Evolutionary conservation across 2,797 vertebrate species (phyloP).

Genomic region (Mycteria americana): DNA sequence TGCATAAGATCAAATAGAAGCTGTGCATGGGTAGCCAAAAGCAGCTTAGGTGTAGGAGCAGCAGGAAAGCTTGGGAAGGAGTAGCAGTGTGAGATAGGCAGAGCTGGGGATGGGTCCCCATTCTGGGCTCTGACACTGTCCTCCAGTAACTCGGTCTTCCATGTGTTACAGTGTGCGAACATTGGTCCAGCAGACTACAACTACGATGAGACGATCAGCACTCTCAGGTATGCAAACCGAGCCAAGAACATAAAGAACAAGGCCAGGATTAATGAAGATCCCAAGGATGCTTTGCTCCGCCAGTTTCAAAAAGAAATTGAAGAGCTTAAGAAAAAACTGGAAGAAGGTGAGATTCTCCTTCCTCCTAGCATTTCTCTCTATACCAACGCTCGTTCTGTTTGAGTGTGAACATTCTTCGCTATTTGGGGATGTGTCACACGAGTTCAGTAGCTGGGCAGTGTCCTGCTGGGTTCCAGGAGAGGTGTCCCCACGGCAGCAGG

Average conservation of each 20-base stretch:
- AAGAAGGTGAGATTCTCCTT: slow-evolving; percentile 83
- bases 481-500: background rate
- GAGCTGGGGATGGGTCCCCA: background rate
- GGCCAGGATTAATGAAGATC: slow-evolving; percentile 98
- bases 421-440: fast-evolving
- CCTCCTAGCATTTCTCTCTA: background rate
- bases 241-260: slow-evolving; percentile 99
- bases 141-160: background rate
- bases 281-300: slow-evolving; percentile 93
- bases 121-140: background rate
- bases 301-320: slow-evolving; percentile 99
- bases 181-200: slow-evolving; percentile 98
- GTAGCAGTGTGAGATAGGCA: background rate
- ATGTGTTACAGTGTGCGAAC: slow-evolving; percentile 88
- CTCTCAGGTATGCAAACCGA: slow-evolving; percentile 93
- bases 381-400: background rate
- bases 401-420: background rate
- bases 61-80: background rate
- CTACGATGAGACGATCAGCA: slow-evolving; percentile 98
- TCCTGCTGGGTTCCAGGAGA: background rate
- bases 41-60: background rate
- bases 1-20: fast-evolving
- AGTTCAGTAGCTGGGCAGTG: fast-evolving
- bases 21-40: background rate
- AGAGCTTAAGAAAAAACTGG: slow-evolving; percentile 94